These are phyloP conservation scores for Ommatoiulus sabulosus DNA, from an alignment of 2,888 invertebrate species.

Conservation along the genomic window DNA sequence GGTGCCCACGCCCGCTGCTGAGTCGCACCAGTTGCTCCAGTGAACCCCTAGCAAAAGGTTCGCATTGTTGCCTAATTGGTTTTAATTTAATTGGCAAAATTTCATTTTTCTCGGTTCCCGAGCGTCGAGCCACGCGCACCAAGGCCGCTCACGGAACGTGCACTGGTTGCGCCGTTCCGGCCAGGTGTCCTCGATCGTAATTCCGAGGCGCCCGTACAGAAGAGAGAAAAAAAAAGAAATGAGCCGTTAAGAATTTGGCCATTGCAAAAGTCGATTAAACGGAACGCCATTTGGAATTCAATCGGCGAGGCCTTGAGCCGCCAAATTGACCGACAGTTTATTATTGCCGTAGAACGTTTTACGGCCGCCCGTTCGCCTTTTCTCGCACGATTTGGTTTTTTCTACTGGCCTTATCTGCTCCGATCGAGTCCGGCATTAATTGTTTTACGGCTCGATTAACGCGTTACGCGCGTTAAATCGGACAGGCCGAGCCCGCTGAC, in stretches of 20 bases:
- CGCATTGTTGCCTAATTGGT: not conserved
- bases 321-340: conserved; percentile 22
- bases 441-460: not conserved
- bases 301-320: conserved; percentile 4
- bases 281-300: not conserved
- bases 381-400: not conserved
- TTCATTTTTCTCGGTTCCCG: not conserved
- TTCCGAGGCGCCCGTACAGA: not conserved
- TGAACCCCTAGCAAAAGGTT: not conserved
- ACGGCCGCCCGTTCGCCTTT: not conserved
- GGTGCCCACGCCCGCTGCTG: not conserved
- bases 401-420: not conserved
- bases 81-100: not conserved
- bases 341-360: not conserved
- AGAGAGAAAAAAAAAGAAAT: not conserved
- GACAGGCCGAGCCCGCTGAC: not conserved
- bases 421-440: not conserved
- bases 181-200: not conserved
- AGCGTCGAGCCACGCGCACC: not conserved
- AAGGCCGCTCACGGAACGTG: not conserved
- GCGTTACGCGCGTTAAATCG: conserved; percentile 9
- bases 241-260: not conserved
- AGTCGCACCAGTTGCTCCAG: not conserved
- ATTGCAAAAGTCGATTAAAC: conserved; percentile 1
- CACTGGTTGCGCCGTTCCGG: not conserved